Percentiles rank a stretch among this genome's conserved stretches.
phyloP scores from a whole-genome alignment of 1,140 invertebrate genomes.

The Polypedilum vanderplanki region DNA sequence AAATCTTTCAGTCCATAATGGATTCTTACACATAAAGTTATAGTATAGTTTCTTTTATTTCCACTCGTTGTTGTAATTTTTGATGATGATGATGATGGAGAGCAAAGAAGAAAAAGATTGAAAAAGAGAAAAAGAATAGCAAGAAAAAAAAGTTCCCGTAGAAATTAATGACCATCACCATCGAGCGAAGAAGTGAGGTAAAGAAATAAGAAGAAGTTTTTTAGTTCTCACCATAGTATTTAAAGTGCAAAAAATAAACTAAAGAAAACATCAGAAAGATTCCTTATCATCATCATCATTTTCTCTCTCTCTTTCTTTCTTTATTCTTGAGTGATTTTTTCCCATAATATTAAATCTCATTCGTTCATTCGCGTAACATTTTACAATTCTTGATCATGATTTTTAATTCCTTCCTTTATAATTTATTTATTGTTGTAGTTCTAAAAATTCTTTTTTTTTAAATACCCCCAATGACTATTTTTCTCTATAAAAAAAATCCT shows the following conservation, averaged over 20 bases:
- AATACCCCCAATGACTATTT: constrained; percentile 6
- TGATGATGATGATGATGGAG: background rate
- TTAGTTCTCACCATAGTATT: constrained; percentile 21
- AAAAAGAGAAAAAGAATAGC: background rate
- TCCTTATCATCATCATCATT: constrained; percentile 26
- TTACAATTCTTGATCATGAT: background rate
- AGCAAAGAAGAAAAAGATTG: background rate
- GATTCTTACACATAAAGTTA: background rate
- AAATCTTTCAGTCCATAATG: no score
- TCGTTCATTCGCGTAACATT: background rate
- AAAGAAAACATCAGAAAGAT: constrained; percentile 3
- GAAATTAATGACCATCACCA: constrained; percentile 20
- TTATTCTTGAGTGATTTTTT: constrained; percentile 27
- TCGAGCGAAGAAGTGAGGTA: constrained; percentile 5
- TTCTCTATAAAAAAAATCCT: background rate
- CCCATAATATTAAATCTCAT: background rate
- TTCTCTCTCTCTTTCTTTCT: background rate
- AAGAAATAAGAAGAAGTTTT: constrained; percentile 10
- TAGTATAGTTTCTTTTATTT: background rate
- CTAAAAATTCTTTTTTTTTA: background rate
- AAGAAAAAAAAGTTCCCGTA: background rate
- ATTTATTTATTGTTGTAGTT: background rate
- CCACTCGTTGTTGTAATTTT: background rate
- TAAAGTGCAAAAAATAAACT: background rate
- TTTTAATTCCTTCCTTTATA: constrained; percentile 19